These are phyloP conservation scores for Nannoperca obscura DNA, from an alignment of 2,797 vertebrate species.

Conservation along the genomic window DNA sequence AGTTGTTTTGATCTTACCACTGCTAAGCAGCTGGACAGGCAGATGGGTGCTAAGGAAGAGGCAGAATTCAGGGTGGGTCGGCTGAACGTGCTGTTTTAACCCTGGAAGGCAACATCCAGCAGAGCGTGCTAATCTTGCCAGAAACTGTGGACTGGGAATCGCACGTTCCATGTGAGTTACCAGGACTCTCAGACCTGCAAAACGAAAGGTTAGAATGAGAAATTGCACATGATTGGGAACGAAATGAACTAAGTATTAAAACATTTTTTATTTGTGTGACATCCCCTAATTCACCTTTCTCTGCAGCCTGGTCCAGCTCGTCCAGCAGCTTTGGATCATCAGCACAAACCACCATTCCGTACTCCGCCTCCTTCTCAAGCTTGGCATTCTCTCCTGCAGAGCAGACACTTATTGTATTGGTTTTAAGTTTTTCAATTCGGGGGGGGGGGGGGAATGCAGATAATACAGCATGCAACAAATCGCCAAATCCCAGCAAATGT, in stretches of 20 bases:
- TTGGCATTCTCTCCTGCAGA: slow-evolving; percentile 48
- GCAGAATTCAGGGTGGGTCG: slow-evolving; percentile 76
- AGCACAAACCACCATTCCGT: slow-evolving; percentile 77
- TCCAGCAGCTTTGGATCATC: slow-evolving; percentile 82
- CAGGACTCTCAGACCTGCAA: slow-evolving; percentile 84
- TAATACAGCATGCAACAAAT: background rate
- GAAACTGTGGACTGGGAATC: slow-evolving; percentile 67
- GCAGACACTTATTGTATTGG: slow-evolving; percentile 8
- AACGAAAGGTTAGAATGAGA: background rate
- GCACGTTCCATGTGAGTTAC: slow-evolving; percentile 83
- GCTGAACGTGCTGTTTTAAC: slow-evolving; percentile 18
- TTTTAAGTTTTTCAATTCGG: background rate
- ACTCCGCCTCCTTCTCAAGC: slow-evolving; percentile 57
- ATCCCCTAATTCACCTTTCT: slow-evolving; percentile 75
- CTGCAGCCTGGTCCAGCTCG: slow-evolving; percentile 80
- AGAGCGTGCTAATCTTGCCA: slow-evolving; percentile 72
- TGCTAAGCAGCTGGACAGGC: slow-evolving; percentile 74
- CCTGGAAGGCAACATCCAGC: slow-evolving; percentile 28
- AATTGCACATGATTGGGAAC: background rate
- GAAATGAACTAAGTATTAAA: too few species aligned
- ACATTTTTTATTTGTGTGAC: background rate
- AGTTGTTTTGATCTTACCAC: slow-evolving; percentile 74
- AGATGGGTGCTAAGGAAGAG: slow-evolving; percentile 86
- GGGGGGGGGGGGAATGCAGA: too few species aligned
- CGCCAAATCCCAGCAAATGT: background rate